Evolutionary conservation across 2,888 invertebrate species (phyloP), one percentile per base, ranked within the genome.

Genomic region (Bombylius major): DNA sequence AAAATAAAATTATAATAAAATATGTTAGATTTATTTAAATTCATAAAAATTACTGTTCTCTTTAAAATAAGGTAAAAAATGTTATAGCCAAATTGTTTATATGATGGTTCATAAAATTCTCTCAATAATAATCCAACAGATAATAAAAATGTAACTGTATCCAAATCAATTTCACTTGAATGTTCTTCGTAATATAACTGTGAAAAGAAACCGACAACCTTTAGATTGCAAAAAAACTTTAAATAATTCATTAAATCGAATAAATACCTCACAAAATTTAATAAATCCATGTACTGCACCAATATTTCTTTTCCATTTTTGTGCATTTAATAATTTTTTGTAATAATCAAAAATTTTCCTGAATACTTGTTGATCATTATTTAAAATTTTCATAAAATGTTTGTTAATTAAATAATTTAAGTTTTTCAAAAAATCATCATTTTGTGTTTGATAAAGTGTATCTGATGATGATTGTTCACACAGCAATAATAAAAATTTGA

Each of bases 71-170:
- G 32, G 5, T 62, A 55, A 58, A 72, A 71, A 42, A 71, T 63
- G 23, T 61, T 59, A 4, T 67, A 65, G n/a, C 70, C 67, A 5
- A 71, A 60, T 53, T 62, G 61, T 47, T 72, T 72, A 52, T 69
- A 72, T 0, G 52, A 56, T 0, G 65, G 56, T 36, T 70, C 67
- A 56, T 65, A 66, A 50, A 67, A 67, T 11, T 71, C 70, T 1
- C 69, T 64, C 0, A 71, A 55, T 42, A 65, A 67, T 0, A 71
- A 55, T 0, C 68, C 70, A n/a, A 72, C 66, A 1, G 72, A 67
- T n/a, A 72, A 58, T 6, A 66, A 63, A 50, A 73, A 72, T 31
- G 63, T 66, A 0, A 1, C n/a, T 14, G 14, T 14, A 14, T 45
- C 8, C 5, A n/a, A 45, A 45, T 45, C 45, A 4, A 45, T 5